Evolutionary conservation across 1,140 invertebrate genomes (phyloP).

Genomic region (Drosophila pallidifrons): DNA sequence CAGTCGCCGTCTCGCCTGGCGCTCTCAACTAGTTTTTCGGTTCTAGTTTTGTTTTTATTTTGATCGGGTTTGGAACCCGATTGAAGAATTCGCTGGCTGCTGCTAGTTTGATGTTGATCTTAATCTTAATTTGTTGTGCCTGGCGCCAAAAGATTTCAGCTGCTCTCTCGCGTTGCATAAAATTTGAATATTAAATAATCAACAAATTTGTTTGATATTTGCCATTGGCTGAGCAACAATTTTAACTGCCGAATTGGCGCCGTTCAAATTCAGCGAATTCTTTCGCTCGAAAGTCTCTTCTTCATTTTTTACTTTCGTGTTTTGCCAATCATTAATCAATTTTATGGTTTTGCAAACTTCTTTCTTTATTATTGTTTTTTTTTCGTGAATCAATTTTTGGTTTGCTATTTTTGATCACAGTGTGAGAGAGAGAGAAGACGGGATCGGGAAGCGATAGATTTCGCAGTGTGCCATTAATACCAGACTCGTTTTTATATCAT

Average conservation of each 20-base stretch:
- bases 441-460: conserved; percentile 1
- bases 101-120: conserved; percentile 73
- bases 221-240: conserved; percentile 38
- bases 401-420: conserved; percentile 22
- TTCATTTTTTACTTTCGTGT: background rate
- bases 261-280: conserved; percentile 5
- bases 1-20: conserved; percentile 8
- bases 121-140: conserved; percentile 78
- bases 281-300: background rate
- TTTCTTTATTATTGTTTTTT: conserved; percentile 29
- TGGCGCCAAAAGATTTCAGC: conserved; percentile 63
- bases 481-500: conserved; percentile 44
- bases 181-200: conserved; percentile 64
- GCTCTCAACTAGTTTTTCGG: conserved; percentile 45
- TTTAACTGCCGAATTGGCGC: conserved; percentile 45
- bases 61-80: conserved; percentile 41
- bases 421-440: too few relatives aligned
- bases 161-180: conserved; percentile 46
- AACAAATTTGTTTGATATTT: conserved; percentile 52
- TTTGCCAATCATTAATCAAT: conserved; percentile 57
- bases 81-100: conserved; percentile 52
- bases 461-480: conserved; percentile 4
- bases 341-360: conserved; percentile 54
- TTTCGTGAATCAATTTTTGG: conserved; percentile 51
- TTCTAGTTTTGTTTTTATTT: conserved; percentile 14